Base-by-base conservation (phyloP, 2,797 vertebrate species). In the Hemibagrus guttatus region DNA sequence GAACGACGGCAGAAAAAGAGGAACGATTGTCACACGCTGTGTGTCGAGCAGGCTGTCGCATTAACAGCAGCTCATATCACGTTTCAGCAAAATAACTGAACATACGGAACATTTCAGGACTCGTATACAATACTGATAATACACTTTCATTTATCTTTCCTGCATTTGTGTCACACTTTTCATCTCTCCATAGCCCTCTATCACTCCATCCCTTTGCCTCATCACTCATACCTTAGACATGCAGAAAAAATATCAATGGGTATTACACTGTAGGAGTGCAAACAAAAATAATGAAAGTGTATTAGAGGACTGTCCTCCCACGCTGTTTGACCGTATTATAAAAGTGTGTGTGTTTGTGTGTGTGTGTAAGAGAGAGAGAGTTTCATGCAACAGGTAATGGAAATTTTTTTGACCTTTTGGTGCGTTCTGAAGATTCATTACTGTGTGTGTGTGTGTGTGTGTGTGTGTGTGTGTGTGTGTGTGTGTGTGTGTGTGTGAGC, bases 221-320 rank as follows among this genome's bases (percentile, higher is more conserved):
- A 46, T 46, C 21, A 46, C 39, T 72, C 69, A 72, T 0, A 23
- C 35, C 68, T 69, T 19, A 21, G 17, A 69, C 7, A 21, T 49
- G 42, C 6, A 26, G 21, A 23, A 49, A 72, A 74, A n/a, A 52
- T 28, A 21, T 49, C 71, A 49, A 16, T 49, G 23, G 3, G n/a
- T 54, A 76, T 76, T 28, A 28, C 8, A 13, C 13, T 46, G 59
- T 59, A 56, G 85, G 66, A 84, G 75, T 81, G 81, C 74, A 88
- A 89, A 90, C 82, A 89, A 42, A 88, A 84, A 26, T 84, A 89
- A 81, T 89, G 66, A 86, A 84, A 75, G 80, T 81, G 42, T 87
- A 46, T 86, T 81, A 72, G 75, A 84, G 72, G 61, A 56, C 82
- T 59, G 69, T 85, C 58, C 71, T 85, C 86, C 86, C 81, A 81